A percentile compares a stretch with the other conserved stretches of the same genome.
Evolutionary conservation across 1,140 invertebrate genomes (phyloP).

Genomic region (Trissolcus basalis): DNA sequence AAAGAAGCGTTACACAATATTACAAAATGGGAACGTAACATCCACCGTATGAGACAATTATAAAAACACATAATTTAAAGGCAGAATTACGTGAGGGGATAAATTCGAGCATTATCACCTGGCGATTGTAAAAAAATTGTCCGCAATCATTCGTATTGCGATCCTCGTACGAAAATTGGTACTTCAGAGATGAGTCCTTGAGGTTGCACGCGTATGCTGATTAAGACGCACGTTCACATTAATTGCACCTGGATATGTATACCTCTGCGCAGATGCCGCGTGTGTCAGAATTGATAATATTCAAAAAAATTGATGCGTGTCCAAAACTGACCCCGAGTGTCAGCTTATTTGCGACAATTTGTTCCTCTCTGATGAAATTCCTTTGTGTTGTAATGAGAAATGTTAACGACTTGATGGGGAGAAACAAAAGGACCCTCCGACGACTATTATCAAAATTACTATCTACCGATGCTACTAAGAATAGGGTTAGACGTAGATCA

Average conservation of each 20-base stretch:
- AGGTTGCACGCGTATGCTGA: slow-evolving; percentile 32
- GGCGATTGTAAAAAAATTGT: slow-evolving; percentile 13
- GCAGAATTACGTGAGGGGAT: not conserved
- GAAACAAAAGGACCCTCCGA: slow-evolving; percentile 9
- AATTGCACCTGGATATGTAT: slow-evolving; percentile 28
- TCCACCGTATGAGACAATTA: not conserved
- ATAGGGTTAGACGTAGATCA: slow-evolving; percentile 24
- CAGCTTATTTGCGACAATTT: slow-evolving; percentile 22
- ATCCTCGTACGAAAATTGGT: slow-evolving; percentile 28
- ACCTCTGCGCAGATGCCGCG: slow-evolving; percentile 32
- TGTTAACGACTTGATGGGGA: not conserved
- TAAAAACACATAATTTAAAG: not conserved
- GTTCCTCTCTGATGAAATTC: not conserved
- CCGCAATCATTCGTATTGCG: slow-evolving; percentile 20
- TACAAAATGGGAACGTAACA: not conserved
- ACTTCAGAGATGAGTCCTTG: slow-evolving; percentile 47
- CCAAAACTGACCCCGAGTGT: slow-evolving; percentile 5
- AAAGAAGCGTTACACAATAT: too few species aligned
- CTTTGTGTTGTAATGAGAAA: slow-evolving; percentile 11
- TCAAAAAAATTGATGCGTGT: slow-evolving; percentile 5
- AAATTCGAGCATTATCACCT: slow-evolving; percentile 1
- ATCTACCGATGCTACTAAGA: slow-evolving; percentile 27
- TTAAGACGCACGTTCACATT: slow-evolving; percentile 44
- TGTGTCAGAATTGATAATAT: slow-evolving; percentile 10
- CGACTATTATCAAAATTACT: slow-evolving; percentile 44